phyloP scores from a whole-genome alignment of 2,888 invertebrate species.

The Amphiduros pacificus region DNA sequence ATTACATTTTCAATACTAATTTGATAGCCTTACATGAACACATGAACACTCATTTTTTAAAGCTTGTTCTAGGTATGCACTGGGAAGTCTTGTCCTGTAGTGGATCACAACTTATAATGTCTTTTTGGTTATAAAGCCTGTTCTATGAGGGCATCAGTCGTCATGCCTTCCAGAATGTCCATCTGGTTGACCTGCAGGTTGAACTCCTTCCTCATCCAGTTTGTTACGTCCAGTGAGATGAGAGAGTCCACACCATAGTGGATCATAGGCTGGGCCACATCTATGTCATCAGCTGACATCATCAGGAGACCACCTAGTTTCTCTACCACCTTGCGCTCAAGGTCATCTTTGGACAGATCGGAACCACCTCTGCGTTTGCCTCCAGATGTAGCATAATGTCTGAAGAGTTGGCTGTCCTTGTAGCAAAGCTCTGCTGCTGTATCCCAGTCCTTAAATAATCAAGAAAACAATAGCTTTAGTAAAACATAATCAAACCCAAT shows the following conservation, averaged over 20 bases:
- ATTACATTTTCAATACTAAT: no score
- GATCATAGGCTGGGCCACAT: slow-evolving; percentile 4
- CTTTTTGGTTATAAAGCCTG: no score
- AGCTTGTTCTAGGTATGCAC: no score
- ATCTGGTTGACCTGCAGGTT: slow-evolving; percentile 10
- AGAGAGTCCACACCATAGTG: slow-evolving; percentile 11
- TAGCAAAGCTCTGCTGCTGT: neutral
- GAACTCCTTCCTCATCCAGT: slow-evolving; percentile 16
- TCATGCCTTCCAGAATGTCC: slow-evolving; percentile 11
- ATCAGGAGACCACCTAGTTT: slow-evolving; percentile 5
- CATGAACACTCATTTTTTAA: no score
- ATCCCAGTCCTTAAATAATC: slow-evolving; percentile 11
- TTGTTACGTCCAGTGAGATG: slow-evolving; percentile 10
- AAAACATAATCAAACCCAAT: no score
- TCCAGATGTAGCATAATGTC: slow-evolving; percentile 2
- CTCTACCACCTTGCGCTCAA: neutral
- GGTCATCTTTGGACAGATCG: slow-evolving; percentile 6
- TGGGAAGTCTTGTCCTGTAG: no score
- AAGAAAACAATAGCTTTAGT: neutral
- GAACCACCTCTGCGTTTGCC: neutral
- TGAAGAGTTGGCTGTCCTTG: neutral
- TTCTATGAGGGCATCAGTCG: neutral
- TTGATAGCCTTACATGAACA: no score
- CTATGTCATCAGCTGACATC: slow-evolving; percentile 10
- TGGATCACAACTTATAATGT: no score